Evolutionary conservation across 2,888 invertebrate species (phyloP), one percentile per base, ranked within the genome.

Genomic region (Megaustenia siamemsis): DNA sequence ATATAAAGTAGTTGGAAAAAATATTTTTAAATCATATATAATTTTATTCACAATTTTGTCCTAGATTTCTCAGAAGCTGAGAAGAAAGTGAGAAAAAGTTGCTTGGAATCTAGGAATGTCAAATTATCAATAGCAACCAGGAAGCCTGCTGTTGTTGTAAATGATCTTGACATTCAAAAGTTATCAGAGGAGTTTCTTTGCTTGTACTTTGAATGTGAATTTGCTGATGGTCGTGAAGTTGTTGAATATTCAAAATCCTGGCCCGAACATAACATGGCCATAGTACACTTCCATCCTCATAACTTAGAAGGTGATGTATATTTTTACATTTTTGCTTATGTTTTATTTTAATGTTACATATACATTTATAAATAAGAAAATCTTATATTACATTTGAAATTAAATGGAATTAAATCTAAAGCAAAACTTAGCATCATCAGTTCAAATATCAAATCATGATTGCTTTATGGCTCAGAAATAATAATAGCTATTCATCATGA

Each of bases 141-240:
- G 35, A 28, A 80, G 38, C 21, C 68, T n/a, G 53, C 68, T 43
- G 45, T 82, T 82, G 81, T 83, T 77, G 77, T 83, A 21, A 69
- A 18, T 21, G 21, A 68, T 69, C 18, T 77, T 69, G 83, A 83
- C 12, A 10, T 77, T 38, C 10, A 77, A 18, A 75, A 77, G 8
- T 40, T 83, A 40, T 76, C 66, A 18, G 32, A 68, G 28, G 77
- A 83, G 21, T 83, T 83, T 73, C 40, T 83, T 21, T 49, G 60
- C 18, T 68, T 83, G 76, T 83, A 83, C 56, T 77, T 83, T 28
- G 76, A 77, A 38, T 28, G 66, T 53, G 53, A 49, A 24, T 83
- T 77, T 83, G 77, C 63, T 15, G 56, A 83, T 83, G 77, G 83
- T 28, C 18, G 40, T 28, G 56, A 69, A 24, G 49, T 76, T 38